Percentiles rank a stretch among this genome's conserved stretches.
Evolutionary conservation across 1,140 invertebrate genomes (phyloP).

Genomic region (Calosoma granatense): DNA sequence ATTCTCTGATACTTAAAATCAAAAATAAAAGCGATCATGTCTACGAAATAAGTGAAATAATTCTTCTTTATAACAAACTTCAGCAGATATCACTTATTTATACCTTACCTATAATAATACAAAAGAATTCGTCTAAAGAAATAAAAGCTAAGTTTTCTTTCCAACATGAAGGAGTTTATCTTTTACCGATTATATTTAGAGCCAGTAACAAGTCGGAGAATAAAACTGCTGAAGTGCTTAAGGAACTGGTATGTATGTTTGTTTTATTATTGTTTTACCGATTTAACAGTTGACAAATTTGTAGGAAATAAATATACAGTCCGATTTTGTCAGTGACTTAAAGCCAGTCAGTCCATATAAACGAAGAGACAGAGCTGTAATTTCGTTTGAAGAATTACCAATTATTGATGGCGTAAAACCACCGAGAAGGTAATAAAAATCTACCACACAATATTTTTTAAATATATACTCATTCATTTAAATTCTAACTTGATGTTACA

Average conservation of each 20-base stretch:
- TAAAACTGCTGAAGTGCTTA: constrained; percentile 4
- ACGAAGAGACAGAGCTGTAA: neutral
- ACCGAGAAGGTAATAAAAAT: neutral
- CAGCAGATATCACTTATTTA: neutral
- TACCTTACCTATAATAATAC: neutral
- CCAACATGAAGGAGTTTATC: neutral
- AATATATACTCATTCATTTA: neutral
- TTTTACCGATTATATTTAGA: neutral
- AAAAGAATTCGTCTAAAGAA: neutral
- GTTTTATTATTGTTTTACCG: neutral
- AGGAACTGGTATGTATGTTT: constrained; percentile 1
- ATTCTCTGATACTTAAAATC: neutral
- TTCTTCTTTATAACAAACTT: neutral
- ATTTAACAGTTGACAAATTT: no score
- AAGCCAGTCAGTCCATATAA: neutral
- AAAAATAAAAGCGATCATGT: neutral
- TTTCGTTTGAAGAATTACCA: neutral
- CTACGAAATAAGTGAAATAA: neutral
- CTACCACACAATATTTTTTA: neutral
- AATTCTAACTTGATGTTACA: no score
- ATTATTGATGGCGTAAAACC: neutral
- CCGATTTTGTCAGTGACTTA: neutral
- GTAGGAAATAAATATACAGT: neutral
- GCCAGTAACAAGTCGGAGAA: constrained; percentile 6
- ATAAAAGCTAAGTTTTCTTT: neutral